Base-by-base conservation (phyloP, 1,140 invertebrate genomes). In the Papilio dardanus region DNA sequence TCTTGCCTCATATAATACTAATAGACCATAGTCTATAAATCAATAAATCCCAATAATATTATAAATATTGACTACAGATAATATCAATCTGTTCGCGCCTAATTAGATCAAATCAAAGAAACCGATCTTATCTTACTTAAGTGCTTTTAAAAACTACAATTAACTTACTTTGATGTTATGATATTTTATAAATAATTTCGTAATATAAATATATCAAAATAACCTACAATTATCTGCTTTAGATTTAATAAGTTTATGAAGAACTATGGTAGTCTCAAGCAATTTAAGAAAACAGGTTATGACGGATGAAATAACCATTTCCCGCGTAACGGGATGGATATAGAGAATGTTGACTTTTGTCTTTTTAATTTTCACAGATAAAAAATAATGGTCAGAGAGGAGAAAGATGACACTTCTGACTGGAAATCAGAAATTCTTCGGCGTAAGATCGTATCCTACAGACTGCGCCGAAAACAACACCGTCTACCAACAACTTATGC, bases 91-190 rank as follows among this genome's bases (percentile, higher is more conserved):
- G 50, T 54, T 54, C 19, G 16, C n/a, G n/a, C 12, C 4, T 28
- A 28, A 62, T 62, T 14, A 62, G 24, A 28, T 62, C 6, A 62
- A 62, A 62, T 14, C 21, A 46, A n/a, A 62, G 3, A 24, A 19
- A 50, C 6, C n/a, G 21, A 14, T 14, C 1, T 62, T 62, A 62
- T 62, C 54, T 62, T 14, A 62, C 54, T 62, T 14, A 62, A 62
- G 54, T 62, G 54, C 54, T 62, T 62, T 62, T 62, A 62, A 28
- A 24, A 58, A 28, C 54, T 28, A 28, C 24, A 58, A 58, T 58
- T 58, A 28, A 14, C 24, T 58, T 12, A 12, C 21, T 58, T 58
- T 12, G 54, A 58, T 58, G 12, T 28, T 58, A 58, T 58, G 21
- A 12, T 58, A n/a, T 58, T 58, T 58, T 58, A 58, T 58, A 21